These are phyloP conservation scores for Gallinago undulata DNA, from an alignment of 2,113 vertebrate genomes.

Conservation along the genomic window DNA sequence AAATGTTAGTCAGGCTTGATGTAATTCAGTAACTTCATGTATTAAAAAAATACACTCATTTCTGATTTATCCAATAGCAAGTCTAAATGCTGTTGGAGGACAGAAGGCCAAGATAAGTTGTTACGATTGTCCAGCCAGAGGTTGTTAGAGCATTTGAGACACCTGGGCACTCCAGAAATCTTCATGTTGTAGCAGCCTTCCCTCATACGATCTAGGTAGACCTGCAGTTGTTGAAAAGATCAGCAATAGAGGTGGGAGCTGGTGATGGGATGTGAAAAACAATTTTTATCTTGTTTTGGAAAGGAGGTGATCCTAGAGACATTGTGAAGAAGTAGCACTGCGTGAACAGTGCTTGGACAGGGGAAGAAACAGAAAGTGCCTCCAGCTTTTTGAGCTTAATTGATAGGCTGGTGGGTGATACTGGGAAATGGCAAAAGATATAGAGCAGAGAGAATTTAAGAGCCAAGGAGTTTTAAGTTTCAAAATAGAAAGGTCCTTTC, in stretches of 20 bases:
- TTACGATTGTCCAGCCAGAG: not conserved
- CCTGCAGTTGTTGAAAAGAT: not conserved
- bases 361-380: not conserved
- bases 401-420: not conserved
- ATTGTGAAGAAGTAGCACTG: not conserved
- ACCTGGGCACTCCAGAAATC: not conserved
- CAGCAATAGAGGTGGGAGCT: not conserved
- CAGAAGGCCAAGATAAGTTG: not conserved
- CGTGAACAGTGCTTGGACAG: not conserved
- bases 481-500: not conserved
- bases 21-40: not conserved
- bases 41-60: not conserved
- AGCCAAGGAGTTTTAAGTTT: not conserved
- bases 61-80: not conserved
- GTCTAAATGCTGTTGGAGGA: not conserved
- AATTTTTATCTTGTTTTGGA: not conserved
- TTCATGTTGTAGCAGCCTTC: not conserved
- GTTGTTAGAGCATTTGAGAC: not conserved
- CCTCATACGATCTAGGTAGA: not conserved
- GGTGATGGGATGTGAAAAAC: not conserved
- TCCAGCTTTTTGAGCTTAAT: not conserved
- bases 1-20: not conserved
- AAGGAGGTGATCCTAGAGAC: not conserved
- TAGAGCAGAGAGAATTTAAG: not conserved
- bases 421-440: not conserved